Percentiles rank a stretch among this genome's conserved stretches.
Conservation (phyloP, 2,888 invertebrate species). For the Charanyca ferruginea region DNA sequence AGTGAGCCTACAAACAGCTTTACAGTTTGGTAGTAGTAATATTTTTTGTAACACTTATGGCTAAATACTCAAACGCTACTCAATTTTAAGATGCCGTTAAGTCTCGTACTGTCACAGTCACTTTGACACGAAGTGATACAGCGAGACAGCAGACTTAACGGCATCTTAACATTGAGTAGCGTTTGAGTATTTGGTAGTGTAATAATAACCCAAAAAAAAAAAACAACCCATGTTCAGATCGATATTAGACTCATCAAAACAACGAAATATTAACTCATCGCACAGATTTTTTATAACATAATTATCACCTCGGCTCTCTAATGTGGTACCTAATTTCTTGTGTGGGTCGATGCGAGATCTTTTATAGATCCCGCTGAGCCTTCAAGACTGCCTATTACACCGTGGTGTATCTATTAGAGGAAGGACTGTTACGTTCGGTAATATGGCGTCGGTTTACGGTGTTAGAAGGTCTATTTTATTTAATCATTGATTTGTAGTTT, state of each 20-base stretch:
- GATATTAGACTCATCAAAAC: slow-evolving; percentile 80
- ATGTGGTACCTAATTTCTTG: slow-evolving; percentile 89
- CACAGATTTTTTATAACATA: slow-evolving; percentile 87
- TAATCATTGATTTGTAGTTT: neutral
- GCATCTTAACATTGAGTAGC: too few species aligned
- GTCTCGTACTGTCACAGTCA: too few species aligned
- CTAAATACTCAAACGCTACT: too few species aligned
- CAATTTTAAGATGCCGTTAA: too few species aligned
- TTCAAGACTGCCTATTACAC: slow-evolving; percentile 75
- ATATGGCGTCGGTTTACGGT: neutral
- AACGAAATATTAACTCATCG: slow-evolving; percentile 88
- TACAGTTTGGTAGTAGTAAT: too few species aligned
- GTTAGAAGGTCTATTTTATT: too few species aligned
- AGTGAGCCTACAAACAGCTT: too few species aligned
- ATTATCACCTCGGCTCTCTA: slow-evolving; percentile 89
- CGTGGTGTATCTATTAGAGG: slow-evolving; percentile 57
- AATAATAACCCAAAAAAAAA: slow-evolving; percentile 63
- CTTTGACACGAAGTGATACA: too few species aligned
- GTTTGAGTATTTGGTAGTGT: too few species aligned
- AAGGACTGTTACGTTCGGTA: neutral
- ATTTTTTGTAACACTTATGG: too few species aligned
- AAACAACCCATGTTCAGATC: slow-evolving; percentile 74
- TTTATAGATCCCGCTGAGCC: slow-evolving; percentile 83
- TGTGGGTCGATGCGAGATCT: slow-evolving; percentile 85
- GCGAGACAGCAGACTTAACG: too few species aligned